phyloP scores from a whole-genome alignment of 2,888 invertebrate genomes.

The Drosophila niveifrons region DNA sequence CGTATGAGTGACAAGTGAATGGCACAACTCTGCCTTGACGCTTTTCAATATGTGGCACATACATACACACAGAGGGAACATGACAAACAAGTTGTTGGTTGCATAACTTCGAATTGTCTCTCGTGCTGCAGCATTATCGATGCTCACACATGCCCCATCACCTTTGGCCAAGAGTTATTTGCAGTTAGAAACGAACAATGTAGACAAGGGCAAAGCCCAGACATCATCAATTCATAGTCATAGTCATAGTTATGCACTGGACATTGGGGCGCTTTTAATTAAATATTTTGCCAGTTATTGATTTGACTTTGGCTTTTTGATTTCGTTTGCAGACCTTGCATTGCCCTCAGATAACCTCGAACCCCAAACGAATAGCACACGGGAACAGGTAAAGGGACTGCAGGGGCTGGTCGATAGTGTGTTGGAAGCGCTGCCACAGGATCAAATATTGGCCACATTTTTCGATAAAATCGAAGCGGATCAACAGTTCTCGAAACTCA shows the following conservation, averaged over 20 bases:
- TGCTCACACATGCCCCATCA: constrained; percentile 7
- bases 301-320: constrained; percentile 14
- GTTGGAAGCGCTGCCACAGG: constrained; percentile 83
- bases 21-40: background rate
- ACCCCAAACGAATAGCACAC: constrained; percentile 12
- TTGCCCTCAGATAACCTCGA: constrained; percentile 21
- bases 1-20: constrained; percentile 44
- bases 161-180: constrained; percentile 27
- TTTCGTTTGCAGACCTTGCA: constrained; percentile 35
- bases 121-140: constrained; percentile 49
- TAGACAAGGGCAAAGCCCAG: constrained; percentile 32
- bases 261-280: constrained; percentile 49
- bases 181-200: constrained; percentile 43
- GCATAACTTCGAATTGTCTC: constrained; percentile 44
- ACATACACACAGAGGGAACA: constrained; percentile 1
- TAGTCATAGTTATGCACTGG: constrained; percentile 9
- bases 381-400: constrained; percentile 79
- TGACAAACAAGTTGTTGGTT: constrained; percentile 29
- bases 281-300: constrained; percentile 49
- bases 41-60: constrained; percentile 18
- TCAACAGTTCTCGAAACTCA: constrained; percentile 82
- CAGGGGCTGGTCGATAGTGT: constrained; percentile 84
- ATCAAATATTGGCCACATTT: constrained; percentile 84
- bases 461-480: constrained; percentile 84
- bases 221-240: background rate